phyloP scores from a whole-genome alignment of 1,140 invertebrate species.

The Calephelis virginiensis region DNA sequence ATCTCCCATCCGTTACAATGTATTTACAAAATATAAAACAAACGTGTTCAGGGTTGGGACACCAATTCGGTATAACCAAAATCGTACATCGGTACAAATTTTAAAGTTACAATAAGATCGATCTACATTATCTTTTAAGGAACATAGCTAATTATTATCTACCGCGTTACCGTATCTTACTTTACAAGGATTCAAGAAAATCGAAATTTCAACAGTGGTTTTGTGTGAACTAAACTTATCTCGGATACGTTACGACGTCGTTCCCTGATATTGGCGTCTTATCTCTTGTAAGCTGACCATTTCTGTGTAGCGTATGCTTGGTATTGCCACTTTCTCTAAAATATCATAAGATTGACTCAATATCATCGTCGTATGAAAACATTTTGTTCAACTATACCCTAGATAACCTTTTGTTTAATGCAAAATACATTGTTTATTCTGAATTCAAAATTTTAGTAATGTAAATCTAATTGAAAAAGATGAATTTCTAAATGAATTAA shows the following conservation, averaged over 20 bases:
- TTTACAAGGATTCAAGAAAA: conserved; percentile 67
- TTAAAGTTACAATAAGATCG: conserved; percentile 55
- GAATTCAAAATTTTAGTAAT: no score
- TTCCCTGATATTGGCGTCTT: conserved; percentile 7
- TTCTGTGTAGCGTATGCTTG: neutral
- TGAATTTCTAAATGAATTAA: no score
- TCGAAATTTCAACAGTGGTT: conserved; percentile 41
- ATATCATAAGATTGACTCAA: conserved; percentile 6
- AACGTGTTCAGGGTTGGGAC: conserved; percentile 30
- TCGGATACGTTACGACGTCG: conserved; percentile 9
- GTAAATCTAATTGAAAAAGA: no score
- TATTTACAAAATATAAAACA: conserved; percentile 73
- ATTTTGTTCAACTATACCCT: neutral
- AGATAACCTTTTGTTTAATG: neutral
- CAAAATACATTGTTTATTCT: no score
- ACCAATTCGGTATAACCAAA: conserved; percentile 36
- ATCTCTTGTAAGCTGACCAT: conserved; percentile 11
- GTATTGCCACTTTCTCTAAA: conserved; percentile 7
- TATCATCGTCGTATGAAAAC: neutral
- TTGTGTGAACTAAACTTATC: conserved; percentile 32
- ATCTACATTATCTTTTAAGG: conserved; percentile 60
- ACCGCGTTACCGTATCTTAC: conserved; percentile 60
- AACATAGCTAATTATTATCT: conserved; percentile 69
- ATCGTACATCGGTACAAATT: conserved; percentile 47
- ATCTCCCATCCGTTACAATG: conserved; percentile 57